phyloP scores from a whole-genome alignment of 2,888 invertebrate species.

The Poecilus cupreus region DNA sequence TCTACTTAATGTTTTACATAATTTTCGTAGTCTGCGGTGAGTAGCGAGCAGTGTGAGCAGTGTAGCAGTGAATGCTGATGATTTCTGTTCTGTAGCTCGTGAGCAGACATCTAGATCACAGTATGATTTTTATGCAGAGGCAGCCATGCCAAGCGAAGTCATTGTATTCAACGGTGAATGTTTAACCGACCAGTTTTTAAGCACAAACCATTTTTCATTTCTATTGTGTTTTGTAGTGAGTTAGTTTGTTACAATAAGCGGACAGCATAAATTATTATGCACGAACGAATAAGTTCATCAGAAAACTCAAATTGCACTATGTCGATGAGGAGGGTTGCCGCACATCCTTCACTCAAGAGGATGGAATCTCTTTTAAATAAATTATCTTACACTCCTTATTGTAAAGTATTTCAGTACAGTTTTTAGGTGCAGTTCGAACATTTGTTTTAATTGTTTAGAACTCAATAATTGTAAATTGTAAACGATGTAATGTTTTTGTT shows the following conservation, averaged over 20 bases:
- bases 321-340: not conserved
- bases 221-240: constrained; percentile 44
- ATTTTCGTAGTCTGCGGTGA: constrained; percentile 13
- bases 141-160: constrained; percentile 59
- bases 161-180: constrained; percentile 61
- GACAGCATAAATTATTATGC: constrained; percentile 31
- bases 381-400: too few species aligned
- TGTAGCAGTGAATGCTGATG: constrained; percentile 23
- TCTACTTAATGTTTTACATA: constrained; percentile 30
- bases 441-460: too few species aligned
- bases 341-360: not conserved
- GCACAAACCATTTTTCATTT: constrained; percentile 63
- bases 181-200: constrained; percentile 62
- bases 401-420: too few species aligned
- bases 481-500: too few species aligned
- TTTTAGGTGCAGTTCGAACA: too few species aligned
- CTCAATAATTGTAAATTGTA: too few species aligned
- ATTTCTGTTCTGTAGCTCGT: constrained; percentile 31
- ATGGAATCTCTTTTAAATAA: too few species aligned
- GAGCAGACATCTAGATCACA: constrained; percentile 43
- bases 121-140: constrained; percentile 53
- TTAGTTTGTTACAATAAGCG: constrained; percentile 28
- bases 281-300: constrained; percentile 4
- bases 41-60: not conserved
- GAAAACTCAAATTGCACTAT: not conserved